Evolutionary conservation across 2,888 invertebrate genomes (phyloP), one percentile per base, ranked within the genome.

Genomic region (Ormia ochracea): DNA sequence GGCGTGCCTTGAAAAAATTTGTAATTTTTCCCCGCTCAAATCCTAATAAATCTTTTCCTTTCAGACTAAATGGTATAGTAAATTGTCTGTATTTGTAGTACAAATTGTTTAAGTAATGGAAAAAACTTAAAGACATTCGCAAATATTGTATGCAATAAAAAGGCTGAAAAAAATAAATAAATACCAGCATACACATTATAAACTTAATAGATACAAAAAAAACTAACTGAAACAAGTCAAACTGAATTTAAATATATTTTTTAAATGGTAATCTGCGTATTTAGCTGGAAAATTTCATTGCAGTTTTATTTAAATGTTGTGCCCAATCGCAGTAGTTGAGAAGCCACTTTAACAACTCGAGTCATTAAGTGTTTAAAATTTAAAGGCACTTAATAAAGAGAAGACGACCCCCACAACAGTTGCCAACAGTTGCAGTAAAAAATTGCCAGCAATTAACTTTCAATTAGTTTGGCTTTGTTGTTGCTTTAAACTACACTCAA

Each of bases 391-490:
- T 38, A 66, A 50, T 17, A 75, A 52, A 19, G 1, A 17, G 0
- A 23, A 2, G 4, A 17, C 9, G 10, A 26, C 4, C 10, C 12
- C n/a, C 4, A 23, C 17, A 21, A 5, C 36, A 38, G 1, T 31
- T 41, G 41, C 61, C 26, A 66, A 41, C 58, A 43, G 50, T 68
- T 52, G 23, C 43, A 26, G n/a, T 45, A 75, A 45, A 43, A 79
- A 73, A 70, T 75, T 74, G 58, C 38, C 28, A 74, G 52, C 79
- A 79, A 79, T 79, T 75, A 75, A 70, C 79, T 79, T 79, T 79
- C 79, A 79, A 79, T 79, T 79, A 79, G 74, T 70, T 75, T 33
- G 59, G 31, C 65, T 70, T 70, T 70, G 75, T 75, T 65, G 69
- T 43, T 7, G 36, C 26, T 33, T 23, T 69, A 79, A 75, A 70